A percentile compares a stretch with the other conserved stretches of the same genome.
These are phyloP conservation scores for Proisotoma minuta DNA, from an alignment of 2,888 invertebrate genomes.

Conservation along the genomic window DNA sequence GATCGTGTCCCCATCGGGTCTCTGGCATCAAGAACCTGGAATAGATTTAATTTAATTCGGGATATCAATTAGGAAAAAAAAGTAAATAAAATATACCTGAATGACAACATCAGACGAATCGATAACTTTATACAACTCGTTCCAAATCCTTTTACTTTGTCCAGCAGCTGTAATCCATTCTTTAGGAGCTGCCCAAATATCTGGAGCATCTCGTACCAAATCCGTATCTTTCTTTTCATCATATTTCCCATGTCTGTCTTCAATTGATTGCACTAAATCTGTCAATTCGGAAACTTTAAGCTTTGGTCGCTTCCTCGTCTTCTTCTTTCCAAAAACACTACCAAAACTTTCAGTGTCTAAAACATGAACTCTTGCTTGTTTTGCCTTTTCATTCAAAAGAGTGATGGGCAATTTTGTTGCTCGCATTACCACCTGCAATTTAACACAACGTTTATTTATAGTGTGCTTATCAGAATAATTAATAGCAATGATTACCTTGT, in stretches of 20 bases:
- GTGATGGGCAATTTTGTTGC: constrained; percentile 92
- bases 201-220: constrained; percentile 68
- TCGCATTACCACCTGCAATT: constrained; percentile 86
- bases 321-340: constrained; percentile 91
- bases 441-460: too few relatives aligned
- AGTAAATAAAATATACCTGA: too few relatives aligned
- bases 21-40: constrained; percentile 83
- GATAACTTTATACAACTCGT: constrained; percentile 96
- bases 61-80: too few relatives aligned
- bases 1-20: constrained; percentile 96
- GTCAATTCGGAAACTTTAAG: constrained; percentile 64
- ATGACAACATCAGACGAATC: constrained; percentile 97
- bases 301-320: constrained; percentile 84
- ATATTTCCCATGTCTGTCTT: constrained; percentile 70
- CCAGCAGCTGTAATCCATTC: constrained; percentile 96
- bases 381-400: constrained; percentile 83
- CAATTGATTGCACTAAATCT: constrained; percentile 68
- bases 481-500: too few relatives aligned
- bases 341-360: constrained; percentile 93
- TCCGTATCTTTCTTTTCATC: constrained; percentile 72
- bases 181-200: constrained; percentile 71
- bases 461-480: too few relatives aligned
- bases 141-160: constrained; percentile 96
- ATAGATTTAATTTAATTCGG: too few relatives aligned
- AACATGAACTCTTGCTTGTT: constrained; percentile 86